These are phyloP conservation scores for Varecia variegata DNA, from an alignment of 2,797 vertebrate genomes.

Conservation along the genomic window DNA sequence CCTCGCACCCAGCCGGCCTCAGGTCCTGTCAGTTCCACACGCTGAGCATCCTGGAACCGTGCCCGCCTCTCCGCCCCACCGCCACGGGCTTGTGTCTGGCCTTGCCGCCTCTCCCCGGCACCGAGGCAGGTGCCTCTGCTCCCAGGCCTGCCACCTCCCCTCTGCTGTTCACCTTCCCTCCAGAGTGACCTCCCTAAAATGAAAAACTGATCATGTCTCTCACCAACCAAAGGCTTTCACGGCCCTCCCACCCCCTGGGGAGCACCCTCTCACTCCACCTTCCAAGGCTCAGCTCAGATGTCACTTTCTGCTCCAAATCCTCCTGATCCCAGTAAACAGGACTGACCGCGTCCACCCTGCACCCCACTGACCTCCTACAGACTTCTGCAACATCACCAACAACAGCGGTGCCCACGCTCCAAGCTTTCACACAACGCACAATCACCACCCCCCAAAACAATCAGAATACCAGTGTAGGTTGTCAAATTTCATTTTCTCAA, in stretches of 20 bases:
- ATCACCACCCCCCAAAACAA: not conserved
- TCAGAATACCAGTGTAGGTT: not conserved
- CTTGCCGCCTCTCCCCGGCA: not conserved
- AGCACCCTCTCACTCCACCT: not conserved
- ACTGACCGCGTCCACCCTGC: not conserved
- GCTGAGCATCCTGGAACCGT: accelerated
- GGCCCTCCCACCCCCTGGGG: not conserved
- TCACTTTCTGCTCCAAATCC: not conserved
- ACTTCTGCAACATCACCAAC: not conserved
- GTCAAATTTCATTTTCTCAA: not conserved
- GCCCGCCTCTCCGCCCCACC: not conserved
- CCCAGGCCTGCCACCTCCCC: not conserved
- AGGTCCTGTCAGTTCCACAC: not conserved
- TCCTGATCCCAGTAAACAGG: not conserved
- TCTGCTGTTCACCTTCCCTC: not conserved
- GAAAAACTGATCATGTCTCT: not conserved
- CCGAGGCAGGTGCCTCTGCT: not conserved
- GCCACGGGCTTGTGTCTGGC: not conserved
- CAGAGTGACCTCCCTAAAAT: not conserved
- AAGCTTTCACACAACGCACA: not conserved
- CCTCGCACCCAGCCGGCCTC: not conserved
- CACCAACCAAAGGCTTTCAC: not conserved
- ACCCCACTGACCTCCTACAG: not conserved
- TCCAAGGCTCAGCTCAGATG: not conserved
- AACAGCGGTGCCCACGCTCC: not conserved